Conservation (phyloP, 2,797 vertebrate species). For the Picus viridis region DNA sequence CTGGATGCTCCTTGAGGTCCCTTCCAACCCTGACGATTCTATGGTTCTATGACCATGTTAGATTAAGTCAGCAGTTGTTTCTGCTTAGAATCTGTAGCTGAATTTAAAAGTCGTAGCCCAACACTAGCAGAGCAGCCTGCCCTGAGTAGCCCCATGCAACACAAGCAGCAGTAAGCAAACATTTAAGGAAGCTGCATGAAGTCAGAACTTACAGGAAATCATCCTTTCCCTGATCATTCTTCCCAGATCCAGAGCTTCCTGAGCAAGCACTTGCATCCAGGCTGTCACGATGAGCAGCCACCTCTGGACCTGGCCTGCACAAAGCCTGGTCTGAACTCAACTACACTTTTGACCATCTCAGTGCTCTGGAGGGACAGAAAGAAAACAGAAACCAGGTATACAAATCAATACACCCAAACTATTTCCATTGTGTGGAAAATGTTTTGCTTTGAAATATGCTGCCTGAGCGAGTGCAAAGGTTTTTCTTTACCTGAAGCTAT, state of each 20-base stretch:
- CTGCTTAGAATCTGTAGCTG: no score
- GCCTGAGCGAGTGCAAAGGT: background rate
- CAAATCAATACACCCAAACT: background rate
- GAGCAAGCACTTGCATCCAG: background rate
- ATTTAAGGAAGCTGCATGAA: no score
- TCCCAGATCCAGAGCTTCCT: background rate
- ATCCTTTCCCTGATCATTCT: background rate
- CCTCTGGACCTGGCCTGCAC: background rate
- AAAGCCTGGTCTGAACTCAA: background rate
- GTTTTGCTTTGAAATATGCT: constrained; percentile 15
- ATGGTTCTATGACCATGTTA: no score
- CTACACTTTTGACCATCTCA: background rate
- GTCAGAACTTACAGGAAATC: no score
- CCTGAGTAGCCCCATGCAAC: no score
- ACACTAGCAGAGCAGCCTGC: no score
- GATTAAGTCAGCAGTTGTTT: no score
- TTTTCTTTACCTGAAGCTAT: background rate
- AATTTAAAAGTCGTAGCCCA: no score
- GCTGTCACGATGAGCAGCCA: accelerated
- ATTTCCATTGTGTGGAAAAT: background rate
- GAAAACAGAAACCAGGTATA: no score
- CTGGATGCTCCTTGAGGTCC: no score
- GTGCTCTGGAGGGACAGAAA: background rate
- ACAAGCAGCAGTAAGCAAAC: no score
- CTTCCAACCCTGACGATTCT: no score